phyloP scores from a whole-genome alignment of 64 coral and sea anemone genomes.

The Dendronephthya gigantea region DNA sequence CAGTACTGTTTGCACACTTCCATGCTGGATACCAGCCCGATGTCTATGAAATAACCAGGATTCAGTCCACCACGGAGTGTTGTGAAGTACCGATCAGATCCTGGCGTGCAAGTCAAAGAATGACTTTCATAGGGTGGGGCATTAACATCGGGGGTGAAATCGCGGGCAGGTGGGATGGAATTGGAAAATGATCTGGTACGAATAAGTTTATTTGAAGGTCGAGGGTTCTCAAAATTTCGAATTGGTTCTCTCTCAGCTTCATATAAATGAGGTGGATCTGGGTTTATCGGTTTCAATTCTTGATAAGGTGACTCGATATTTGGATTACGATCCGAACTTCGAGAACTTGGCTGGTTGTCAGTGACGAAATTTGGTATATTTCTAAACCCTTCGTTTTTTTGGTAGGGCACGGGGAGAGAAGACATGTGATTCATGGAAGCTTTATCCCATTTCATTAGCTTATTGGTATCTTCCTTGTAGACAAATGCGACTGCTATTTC shows the following conservation, averaged over 20 bases:
- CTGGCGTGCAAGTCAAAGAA: conserved; percentile 30
- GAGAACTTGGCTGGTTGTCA: neutral
- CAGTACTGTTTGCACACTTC: conserved; percentile 49
- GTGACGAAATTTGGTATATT: neutral
- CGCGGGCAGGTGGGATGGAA: neutral
- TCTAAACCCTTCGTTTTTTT: neutral
- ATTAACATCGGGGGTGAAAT: neutral
- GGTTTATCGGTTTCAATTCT: neutral
- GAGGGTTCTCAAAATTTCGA: neutral
- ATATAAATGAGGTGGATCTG: neutral
- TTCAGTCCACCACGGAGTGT: conserved; percentile 57
- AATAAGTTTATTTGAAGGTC: neutral
- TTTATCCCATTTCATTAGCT: neutral
- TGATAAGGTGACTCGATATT: neutral
- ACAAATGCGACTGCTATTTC: neutral
- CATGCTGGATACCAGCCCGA: conserved; percentile 57
- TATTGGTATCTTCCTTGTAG: neutral
- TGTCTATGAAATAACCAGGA: conserved; percentile 65
- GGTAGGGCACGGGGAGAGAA: neutral
- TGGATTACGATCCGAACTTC: neutral
- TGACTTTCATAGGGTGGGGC: neutral
- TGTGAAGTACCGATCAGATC: conserved; percentile 36
- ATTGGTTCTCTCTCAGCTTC: neutral
- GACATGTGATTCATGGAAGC: neutral
- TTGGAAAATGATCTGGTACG: neutral